A percentile compares a stretch with the other conserved stretches of the same genome.
These are phyloP conservation scores for Gobionotothen gibberifrons DNA, from an alignment of 2,797 vertebrate species.

Conservation along the genomic window DNA sequence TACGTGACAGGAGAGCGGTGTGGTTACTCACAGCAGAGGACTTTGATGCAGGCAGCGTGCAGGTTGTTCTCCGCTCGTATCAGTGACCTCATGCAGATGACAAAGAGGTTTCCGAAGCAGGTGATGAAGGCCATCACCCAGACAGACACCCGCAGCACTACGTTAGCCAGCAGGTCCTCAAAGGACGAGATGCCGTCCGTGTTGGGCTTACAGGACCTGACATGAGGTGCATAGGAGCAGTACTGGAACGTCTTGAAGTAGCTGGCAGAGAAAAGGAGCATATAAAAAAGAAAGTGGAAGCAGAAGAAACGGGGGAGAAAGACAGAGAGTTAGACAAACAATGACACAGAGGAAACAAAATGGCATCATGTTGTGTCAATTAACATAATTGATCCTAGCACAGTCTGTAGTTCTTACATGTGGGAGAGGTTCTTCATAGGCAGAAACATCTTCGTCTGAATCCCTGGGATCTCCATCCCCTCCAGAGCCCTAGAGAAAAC, in stretches of 20 bases:
- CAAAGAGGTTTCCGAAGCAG: slow-evolving; percentile 90
- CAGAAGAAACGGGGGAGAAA: neutral
- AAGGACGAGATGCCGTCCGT: slow-evolving; percentile 90
- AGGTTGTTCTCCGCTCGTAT: slow-evolving; percentile 89
- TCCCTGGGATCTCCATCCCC: slow-evolving; percentile 86
- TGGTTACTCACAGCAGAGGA: slow-evolving; percentile 88
- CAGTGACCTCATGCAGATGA: slow-evolving; percentile 90
- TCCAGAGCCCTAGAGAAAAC: slow-evolving; percentile 80
- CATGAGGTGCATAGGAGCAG: slow-evolving; percentile 88
- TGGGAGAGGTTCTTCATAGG: slow-evolving; percentile 86
- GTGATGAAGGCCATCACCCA: slow-evolving; percentile 92
- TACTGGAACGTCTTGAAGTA: slow-evolving; percentile 91
- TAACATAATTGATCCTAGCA: no score
- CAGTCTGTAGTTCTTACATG: slow-evolving; percentile 74
- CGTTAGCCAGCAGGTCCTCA: slow-evolving; percentile 89
- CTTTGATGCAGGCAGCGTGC: slow-evolving; percentile 89
- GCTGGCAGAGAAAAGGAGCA: slow-evolving; percentile 60
- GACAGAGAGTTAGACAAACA: neutral
- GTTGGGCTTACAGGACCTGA: slow-evolving; percentile 88
- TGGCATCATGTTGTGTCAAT: neutral
- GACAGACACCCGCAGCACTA: slow-evolving; percentile 87
- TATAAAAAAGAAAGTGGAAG: neutral
- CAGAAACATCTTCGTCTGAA: slow-evolving; percentile 86
- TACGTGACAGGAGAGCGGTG: neutral
- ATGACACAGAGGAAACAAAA: neutral